A percentile compares a stretch with the other conserved stretches of the same genome.
These are phyloP conservation scores for Eretmocerus hayati DNA, from an alignment of 2,888 invertebrate genomes.

Conservation along the genomic window DNA sequence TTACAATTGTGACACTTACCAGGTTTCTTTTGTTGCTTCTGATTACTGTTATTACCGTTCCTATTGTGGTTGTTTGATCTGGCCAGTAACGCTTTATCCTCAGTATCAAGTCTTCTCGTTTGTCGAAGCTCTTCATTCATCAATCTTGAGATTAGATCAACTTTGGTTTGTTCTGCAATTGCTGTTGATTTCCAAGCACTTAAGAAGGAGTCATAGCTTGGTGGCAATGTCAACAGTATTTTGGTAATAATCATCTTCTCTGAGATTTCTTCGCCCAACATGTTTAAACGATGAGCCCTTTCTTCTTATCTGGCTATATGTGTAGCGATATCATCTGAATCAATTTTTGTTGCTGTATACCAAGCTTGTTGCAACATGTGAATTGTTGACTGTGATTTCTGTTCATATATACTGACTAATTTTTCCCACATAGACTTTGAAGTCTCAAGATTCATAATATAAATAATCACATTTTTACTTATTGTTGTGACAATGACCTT, in stretches of 20 bases:
- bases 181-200: background rate
- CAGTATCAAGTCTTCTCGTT: background rate
- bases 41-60: background rate
- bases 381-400: conserved; percentile 22
- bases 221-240: conserved; percentile 20
- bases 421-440: conserved; percentile 2
- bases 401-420: conserved; percentile 15
- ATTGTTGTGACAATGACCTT: background rate
- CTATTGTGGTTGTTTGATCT: background rate
- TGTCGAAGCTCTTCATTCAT: background rate
- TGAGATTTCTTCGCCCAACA: conserved; percentile 19
- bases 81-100: background rate
- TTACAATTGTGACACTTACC: conserved; percentile 17
- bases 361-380: conserved; percentile 20
- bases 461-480: background rate
- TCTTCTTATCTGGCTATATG: conserved; percentile 31
- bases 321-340: conserved; percentile 12
- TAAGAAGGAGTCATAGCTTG: conserved; percentile 18
- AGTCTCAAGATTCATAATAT: background rate
- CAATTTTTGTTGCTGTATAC: conserved; percentile 9
- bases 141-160: background rate
- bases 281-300: conserved; percentile 23
- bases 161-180: background rate
- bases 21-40: background rate
- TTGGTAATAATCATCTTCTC: conserved; percentile 21